Evolutionary conservation across 2,797 vertebrate genomes (phyloP).

Genomic region (Presbytis comata): DNA sequence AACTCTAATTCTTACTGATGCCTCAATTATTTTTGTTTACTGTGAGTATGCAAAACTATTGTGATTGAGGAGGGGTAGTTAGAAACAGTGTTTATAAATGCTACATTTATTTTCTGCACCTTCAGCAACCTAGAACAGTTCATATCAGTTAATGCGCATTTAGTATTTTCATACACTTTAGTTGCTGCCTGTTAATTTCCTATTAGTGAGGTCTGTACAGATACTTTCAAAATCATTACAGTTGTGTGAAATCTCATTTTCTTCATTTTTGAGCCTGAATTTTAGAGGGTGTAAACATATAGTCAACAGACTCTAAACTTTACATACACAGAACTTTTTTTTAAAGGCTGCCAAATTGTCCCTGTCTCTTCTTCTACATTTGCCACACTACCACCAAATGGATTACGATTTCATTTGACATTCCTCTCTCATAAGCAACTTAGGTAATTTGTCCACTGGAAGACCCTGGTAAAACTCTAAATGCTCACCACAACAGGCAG

Average conservation of each 20-base stretch:
- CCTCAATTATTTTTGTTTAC: not conserved
- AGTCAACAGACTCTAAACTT: not conserved
- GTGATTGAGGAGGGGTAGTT: not conserved
- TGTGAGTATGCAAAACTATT: not conserved
- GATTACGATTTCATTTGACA: conserved; percentile 13
- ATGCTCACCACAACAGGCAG: not conserved
- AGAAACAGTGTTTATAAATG: not conserved
- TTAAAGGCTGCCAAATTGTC: conserved; percentile 44
- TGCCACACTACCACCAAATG: not conserved
- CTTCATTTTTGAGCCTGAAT: conserved; percentile 3
- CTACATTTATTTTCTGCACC: not conserved
- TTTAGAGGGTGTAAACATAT: conserved; percentile 25
- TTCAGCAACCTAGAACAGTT: not conserved
- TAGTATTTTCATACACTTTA: conserved; percentile 13
- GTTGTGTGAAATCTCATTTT: conserved; percentile 24
- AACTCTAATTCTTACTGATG: not conserved
- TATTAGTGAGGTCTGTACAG: not conserved
- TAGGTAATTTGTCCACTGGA: conserved; percentile 13
- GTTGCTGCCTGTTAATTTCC: not conserved
- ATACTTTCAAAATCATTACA: conserved; percentile 3
- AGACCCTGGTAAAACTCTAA: conserved; percentile 2
- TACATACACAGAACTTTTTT: not conserved
- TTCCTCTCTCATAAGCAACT: not conserved
- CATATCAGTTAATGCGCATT: not conserved
- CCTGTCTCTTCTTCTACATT: not conserved